Base-by-base conservation (phyloP, 2,113 vertebrate species). In the Labeo catla region DNA sequence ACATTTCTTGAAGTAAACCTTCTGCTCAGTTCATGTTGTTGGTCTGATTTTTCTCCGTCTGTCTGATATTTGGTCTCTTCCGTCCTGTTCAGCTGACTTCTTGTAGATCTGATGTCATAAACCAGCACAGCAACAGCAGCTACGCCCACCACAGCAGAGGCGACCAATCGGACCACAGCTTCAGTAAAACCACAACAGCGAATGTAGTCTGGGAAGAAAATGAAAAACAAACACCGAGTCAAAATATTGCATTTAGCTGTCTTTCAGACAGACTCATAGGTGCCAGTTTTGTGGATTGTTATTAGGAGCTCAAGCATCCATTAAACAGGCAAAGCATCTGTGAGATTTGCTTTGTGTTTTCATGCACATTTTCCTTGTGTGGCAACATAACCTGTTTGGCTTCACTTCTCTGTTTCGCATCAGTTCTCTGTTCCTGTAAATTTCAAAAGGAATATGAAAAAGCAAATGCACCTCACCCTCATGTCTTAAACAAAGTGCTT, bases 81-180 rank as follows among this genome's bases (percentile, higher is more conserved):
- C 19, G 4, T n/a, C 10, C 5, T 7, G 72, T 7, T 47, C 43
- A 74, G 5, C 43, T 61, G 34, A 13, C 1, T 39, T 79, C 77
- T 61, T 79, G 52, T 79, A 1, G 54, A 79, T 79, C 34, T 57
- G 52, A 79, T 61, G 19, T 79, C 77, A 79, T 79, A 61, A 2
- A 79, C 10, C 34, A 79, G 34, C 16, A 78, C 1, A 12, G 76
- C 76, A 12, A 78, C 76, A 59, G 52, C 34, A 21, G 76, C 52
- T 34, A 78, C 19, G 0, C 52, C 28, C 50, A 78, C 76, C 50
- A 78, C 16, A 11, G 9, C 77, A n/a, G 77, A 57, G 10, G 43
- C 3, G 0, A 4, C 54, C 77, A 61, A 61, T 59, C 77, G 77
- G 6, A 43, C 43, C 19, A 61, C 23, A n/a, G 34, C 21, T 43